Evolutionary conservation across 2,888 invertebrate species (phyloP), one percentile per base, ranked within the genome.

Genomic region (Spicauda simplicius): DNA sequence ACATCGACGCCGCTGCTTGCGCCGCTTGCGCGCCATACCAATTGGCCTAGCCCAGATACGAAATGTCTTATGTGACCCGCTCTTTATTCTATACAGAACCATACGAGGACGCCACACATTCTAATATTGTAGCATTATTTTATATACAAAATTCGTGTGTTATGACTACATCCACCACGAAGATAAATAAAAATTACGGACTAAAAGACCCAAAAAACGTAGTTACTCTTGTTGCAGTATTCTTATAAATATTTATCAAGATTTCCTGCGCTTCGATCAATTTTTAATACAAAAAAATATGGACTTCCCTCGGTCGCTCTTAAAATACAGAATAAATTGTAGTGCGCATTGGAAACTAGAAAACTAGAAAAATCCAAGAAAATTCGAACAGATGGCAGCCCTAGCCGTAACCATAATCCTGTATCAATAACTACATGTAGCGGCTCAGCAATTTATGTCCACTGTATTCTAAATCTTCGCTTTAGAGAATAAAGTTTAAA

Each of bases 1-100:
- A 87, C 86, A 86, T 85, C 86, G 91, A 87, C 91, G 91, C 91
- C 90, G 84, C 78, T 78, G 86, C 85, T 83, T 82, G 88, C 77
- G 87, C 76, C 81, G 86, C 87, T 87, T 76, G 87, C 76, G 81
- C 81, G 86, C 88, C 88, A 86, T 87, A 85, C 86, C 86, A 85
- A 88, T 83, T 81, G 83, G 72, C 65, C 68, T 65, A 30, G 50
- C 70, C 55, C 72, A 74, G 71, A 70, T 68, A 71, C 77, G 72
- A 77, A 88, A 82, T 73, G 79, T 59, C 82, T 37, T 82, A 86
- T 16, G 48, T 20, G 45, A 30, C 48, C n/a, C 48, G 20, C 19
- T 45, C 6, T 45, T 4, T 53, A 61, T 5, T 41, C 18, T 19
- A 60, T 18, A 52, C 33, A 5, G 14, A 61, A 37, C 18, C 19